Base-by-base conservation (phyloP, 2,797 vertebrate species). In the Siniperca obscura region DNA sequence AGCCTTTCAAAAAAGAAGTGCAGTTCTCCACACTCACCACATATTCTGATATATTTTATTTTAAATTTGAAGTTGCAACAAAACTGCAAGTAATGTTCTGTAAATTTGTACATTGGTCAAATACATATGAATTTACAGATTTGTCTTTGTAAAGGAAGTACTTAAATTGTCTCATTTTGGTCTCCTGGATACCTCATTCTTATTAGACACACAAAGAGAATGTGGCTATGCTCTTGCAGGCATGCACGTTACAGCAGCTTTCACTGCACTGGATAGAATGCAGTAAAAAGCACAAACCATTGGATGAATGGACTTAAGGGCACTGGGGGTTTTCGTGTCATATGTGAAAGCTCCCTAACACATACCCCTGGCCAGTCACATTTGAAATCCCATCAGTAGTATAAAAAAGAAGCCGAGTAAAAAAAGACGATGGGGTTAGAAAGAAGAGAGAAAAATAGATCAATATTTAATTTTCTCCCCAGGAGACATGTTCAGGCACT, bases 401-500 rank as follows among this genome's bases (percentile, higher is more conserved):
- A 83, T 46, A 56, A 76, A 64, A 90, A 81, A 79, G 73, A 86
- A 70, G 30, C 10, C 0, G 44, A 66, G 83, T 72, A 52, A 69
- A 69, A 70, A 76, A 74, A 42, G 38, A 44, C 82, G 77, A 72
- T 13, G 77, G 67, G 40, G 62, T 82, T 76, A 81, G 89, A 89
- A 91, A 48, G 83, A 78, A 86, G 89, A 86, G 87, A 90, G 93
- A 94, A 94, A 95, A 94, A 94, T 95, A 94, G 93, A 96, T 96
- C 95, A 95, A 96, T 96, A 95, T 96, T 95, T 95, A 95, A 96
- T 96, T 96, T 96, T 95, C 95, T 95, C 90, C 90, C 89, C 91
- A 92, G 92, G 92, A 95, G 93, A 95, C 92, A 93, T 94, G 95
- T 94, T 93, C 91, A 84, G 88, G 78, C 79, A 89, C 94, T 96